Percentiles rank a stretch among this genome's conserved stretches.
Conservation (phyloP, 2,113 vertebrate species). For the Pavo muticus region DNA sequence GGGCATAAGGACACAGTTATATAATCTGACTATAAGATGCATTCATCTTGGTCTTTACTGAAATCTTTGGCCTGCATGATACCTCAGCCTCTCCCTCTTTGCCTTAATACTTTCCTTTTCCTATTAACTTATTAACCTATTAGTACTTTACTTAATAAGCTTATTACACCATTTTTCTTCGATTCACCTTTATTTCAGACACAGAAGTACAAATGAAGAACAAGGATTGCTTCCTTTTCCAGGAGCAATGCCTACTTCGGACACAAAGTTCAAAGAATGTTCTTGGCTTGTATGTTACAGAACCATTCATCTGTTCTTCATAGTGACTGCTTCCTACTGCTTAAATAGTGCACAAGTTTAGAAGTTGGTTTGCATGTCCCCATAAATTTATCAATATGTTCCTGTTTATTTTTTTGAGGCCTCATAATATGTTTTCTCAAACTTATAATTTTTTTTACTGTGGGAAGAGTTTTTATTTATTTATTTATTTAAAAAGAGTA, state of each 20-base stretch:
- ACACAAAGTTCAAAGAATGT: background rate
- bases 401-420: conserved; percentile 4
- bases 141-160: background rate
- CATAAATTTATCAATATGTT: conserved; percentile 9
- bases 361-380: background rate
- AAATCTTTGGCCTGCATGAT: background rate
- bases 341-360: background rate
- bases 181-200: background rate
- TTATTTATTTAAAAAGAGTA: background rate
- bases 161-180: background rate
- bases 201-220: background rate
- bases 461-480: background rate
- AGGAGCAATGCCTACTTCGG: background rate
- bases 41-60: background rate
- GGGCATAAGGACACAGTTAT: background rate
- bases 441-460: background rate
- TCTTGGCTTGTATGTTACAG: conserved; percentile 1
- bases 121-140: background rate
- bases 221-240: background rate
- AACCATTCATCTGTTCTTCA: background rate
- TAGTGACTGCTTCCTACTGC: background rate
- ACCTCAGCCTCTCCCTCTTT: rapidly evolving
- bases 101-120: background rate
- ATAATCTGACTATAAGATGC: background rate
- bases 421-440: background rate